Conservation (phyloP, 2,797 vertebrate species). For the Heterohyrax brucei region DNA sequence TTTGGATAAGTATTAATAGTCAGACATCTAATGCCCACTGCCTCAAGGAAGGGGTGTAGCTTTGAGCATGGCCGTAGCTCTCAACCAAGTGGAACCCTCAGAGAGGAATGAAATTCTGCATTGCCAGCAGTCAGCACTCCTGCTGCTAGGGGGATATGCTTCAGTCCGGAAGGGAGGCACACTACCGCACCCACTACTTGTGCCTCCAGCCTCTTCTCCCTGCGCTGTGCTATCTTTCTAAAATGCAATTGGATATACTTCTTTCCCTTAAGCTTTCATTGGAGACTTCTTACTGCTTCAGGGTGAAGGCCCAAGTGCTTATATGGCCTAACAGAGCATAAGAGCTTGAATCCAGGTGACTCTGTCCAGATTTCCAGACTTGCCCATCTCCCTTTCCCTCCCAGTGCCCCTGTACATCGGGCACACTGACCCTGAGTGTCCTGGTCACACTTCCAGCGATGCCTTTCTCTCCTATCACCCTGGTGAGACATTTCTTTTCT, state of each 20-base stretch:
- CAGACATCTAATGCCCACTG: background rate
- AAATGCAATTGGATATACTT: background rate
- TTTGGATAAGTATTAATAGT: background rate
- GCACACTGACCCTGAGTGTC: too few relatives aligned
- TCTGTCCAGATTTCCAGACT: background rate
- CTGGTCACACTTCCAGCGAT: background rate
- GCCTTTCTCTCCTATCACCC: background rate
- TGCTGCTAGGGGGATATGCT: background rate
- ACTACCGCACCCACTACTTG: too few relatives aligned
- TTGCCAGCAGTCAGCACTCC: background rate
- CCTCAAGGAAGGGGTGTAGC: background rate
- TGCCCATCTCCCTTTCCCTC: background rate
- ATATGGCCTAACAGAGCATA: background rate
- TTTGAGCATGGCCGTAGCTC: background rate
- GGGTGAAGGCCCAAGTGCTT: background rate
- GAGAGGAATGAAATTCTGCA: background rate
- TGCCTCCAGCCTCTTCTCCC: background rate
- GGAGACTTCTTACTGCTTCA: background rate
- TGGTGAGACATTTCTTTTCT: background rate
- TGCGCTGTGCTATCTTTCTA: background rate
- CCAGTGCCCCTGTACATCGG: background rate
- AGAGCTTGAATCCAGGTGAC: background rate
- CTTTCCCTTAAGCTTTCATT: background rate
- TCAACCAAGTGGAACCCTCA: background rate
- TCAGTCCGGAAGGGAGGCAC: background rate